Conservation (phyloP, 1,140 invertebrate species). For the Papilio polytes region DNA sequence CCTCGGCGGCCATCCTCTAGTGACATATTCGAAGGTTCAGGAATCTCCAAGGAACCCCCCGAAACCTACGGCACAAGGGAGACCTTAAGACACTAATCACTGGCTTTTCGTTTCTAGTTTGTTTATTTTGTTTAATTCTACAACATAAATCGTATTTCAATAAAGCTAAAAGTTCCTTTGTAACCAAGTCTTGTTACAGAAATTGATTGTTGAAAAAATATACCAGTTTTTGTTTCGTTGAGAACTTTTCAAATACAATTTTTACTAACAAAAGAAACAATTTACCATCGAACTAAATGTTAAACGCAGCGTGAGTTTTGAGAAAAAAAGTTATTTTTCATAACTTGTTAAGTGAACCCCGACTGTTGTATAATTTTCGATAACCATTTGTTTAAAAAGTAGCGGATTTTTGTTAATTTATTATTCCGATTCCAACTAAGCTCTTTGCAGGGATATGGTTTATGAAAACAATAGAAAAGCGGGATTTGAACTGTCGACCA, state of each 20-base stretch:
- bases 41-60: too few species aligned
- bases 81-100: too few species aligned
- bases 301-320: not conserved
- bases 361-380: not conserved
- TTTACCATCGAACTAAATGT: constrained; percentile 18
- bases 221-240: not conserved
- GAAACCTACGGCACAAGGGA: too few species aligned
- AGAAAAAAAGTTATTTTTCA: not conserved
- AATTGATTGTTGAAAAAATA: constrained; percentile 3
- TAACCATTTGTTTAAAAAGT: too few species aligned
- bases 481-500: too few species aligned
- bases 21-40: too few species aligned
- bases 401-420: too few species aligned
- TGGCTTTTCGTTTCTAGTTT: not conserved
- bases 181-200: not conserved
- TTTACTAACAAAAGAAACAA: constrained; percentile 18
- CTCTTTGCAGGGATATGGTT: too few species aligned
- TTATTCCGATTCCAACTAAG: too few species aligned
- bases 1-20: too few species aligned
- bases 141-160: not conserved
- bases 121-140: not conserved
- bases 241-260: not conserved
- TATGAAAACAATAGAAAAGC: too few species aligned
- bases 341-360: not conserved
- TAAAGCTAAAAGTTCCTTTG: not conserved